A percentile compares a stretch with the other conserved stretches of the same genome.
These are phyloP conservation scores for Atrichornis clamosus DNA, from an alignment of 2,113 vertebrate genomes.

Conservation along the genomic window DNA sequence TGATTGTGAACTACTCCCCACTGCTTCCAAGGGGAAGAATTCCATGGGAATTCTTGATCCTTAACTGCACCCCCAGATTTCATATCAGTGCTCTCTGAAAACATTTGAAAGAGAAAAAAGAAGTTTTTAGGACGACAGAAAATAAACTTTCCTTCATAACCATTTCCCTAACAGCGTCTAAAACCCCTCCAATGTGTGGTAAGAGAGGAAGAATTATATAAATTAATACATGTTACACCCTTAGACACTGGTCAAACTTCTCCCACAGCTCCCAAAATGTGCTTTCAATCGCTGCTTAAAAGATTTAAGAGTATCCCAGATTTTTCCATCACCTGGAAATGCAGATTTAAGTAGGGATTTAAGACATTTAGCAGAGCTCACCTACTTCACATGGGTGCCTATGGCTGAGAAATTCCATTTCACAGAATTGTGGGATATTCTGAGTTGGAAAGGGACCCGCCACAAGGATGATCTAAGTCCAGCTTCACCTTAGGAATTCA, in stretches of 20 bases:
- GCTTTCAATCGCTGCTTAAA: not conserved
- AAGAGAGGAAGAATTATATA: not conserved
- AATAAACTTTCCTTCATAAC: not conserved
- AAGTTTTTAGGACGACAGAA: not conserved
- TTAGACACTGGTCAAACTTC: not conserved
- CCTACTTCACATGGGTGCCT: not conserved
- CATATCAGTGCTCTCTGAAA: not conserved
- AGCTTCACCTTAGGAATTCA: not conserved
- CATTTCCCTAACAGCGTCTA: accelerated
- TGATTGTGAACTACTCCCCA: not conserved
- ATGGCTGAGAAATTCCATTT: not conserved
- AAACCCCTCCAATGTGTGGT: accelerated
- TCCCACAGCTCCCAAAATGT: not conserved
- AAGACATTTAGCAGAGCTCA: not conserved
- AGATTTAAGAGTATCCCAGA: not conserved
- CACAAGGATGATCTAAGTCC: not conserved
- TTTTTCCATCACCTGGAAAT: not conserved
- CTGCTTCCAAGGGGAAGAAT: not conserved
- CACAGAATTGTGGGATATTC: not conserved
- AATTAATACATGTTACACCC: not conserved
- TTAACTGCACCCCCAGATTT: not conserved
- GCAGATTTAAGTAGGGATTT: not conserved
- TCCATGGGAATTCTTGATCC: not conserved
- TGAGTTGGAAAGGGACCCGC: not conserved
- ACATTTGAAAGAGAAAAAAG: not conserved